These are phyloP conservation scores for Poeciliopsis turneri DNA, from an alignment of 2,797 vertebrate species.

Conservation along the genomic window DNA sequence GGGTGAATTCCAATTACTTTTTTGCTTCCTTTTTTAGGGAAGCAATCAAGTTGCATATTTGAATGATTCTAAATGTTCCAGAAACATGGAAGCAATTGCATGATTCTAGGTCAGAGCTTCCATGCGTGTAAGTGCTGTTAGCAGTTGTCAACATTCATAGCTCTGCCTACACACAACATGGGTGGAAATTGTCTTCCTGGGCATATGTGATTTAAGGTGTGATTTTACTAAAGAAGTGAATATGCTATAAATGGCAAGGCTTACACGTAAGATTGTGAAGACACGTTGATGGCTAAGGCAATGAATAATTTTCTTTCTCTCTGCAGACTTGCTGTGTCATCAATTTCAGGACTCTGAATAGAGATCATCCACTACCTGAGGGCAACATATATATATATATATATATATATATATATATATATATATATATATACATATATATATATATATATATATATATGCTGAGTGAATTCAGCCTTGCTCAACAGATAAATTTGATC, in stretches of 20 bases:
- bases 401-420: constrained; percentile 15
- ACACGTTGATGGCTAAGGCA: constrained; percentile 19
- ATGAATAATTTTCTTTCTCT: constrained; percentile 19
- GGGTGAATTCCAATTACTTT: neutral
- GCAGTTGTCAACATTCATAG: constrained; percentile 25
- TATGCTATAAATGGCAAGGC: constrained; percentile 6
- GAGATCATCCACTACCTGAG: constrained; percentile 49
- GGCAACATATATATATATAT: constrained; percentile 37
- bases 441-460: constrained; percentile 37
- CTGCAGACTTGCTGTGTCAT: constrained; percentile 34
- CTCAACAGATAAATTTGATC: constrained; percentile 39
- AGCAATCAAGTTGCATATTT: constrained; percentile 15
- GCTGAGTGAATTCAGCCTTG: constrained; percentile 35
- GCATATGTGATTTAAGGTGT: constrained; percentile 8
- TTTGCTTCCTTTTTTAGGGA: constrained; percentile 15
- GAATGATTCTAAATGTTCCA: constrained; percentile 4
- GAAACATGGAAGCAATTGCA: constrained; percentile 31
- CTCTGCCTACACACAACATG: constrained; percentile 16
- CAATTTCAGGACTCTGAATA: constrained; percentile 30
- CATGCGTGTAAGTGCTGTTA: constrained; percentile 30
- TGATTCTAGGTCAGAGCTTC: constrained; percentile 23
- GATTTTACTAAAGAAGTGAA: neutral
- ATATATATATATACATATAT: neutral
- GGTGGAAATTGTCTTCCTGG: constrained; percentile 24
- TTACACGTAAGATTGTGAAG: constrained; percentile 19